These are phyloP conservation scores for Enteromius viviparus DNA, from an alignment of 2,797 vertebrate genomes.

Conservation along the genomic window DNA sequence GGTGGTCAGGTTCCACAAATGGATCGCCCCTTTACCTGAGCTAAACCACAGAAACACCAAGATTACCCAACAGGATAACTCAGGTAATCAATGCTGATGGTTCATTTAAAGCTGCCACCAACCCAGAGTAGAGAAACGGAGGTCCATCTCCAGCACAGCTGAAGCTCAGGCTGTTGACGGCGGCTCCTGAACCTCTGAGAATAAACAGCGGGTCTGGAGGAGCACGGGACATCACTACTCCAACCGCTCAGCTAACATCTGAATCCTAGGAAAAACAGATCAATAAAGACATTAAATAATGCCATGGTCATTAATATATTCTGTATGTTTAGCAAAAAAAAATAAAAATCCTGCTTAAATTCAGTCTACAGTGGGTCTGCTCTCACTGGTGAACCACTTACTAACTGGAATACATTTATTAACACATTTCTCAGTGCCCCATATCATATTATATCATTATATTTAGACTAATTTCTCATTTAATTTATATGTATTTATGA, in stretches of 20 bases:
- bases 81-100: background rate
- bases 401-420: no score
- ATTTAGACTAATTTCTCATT: no score
- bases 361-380: no score
- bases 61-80: background rate
- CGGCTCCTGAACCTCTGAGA: constrained; percentile 84
- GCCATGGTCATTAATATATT: background rate
- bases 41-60: constrained; percentile 68
- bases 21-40: constrained; percentile 84
- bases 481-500: no score
- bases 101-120: constrained; percentile 61
- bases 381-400: no score
- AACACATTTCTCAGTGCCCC: no score
- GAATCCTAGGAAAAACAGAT: background rate
- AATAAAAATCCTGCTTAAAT: no score
- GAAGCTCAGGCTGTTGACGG: constrained; percentile 88
- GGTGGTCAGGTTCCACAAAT: constrained; percentile 90
- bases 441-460: no score
- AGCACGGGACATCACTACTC: constrained; percentile 75
- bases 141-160: constrained; percentile 66
- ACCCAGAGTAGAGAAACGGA: constrained; percentile 92
- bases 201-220: constrained; percentile 87
- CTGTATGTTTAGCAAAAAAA: background rate
- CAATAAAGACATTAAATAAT: background rate
- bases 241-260: background rate